A percentile compares a stretch with the other conserved stretches of the same genome.
These are phyloP conservation scores for Zaprionus lineosus DNA, from an alignment of 2,888 invertebrate genomes.

Conservation along the genomic window DNA sequence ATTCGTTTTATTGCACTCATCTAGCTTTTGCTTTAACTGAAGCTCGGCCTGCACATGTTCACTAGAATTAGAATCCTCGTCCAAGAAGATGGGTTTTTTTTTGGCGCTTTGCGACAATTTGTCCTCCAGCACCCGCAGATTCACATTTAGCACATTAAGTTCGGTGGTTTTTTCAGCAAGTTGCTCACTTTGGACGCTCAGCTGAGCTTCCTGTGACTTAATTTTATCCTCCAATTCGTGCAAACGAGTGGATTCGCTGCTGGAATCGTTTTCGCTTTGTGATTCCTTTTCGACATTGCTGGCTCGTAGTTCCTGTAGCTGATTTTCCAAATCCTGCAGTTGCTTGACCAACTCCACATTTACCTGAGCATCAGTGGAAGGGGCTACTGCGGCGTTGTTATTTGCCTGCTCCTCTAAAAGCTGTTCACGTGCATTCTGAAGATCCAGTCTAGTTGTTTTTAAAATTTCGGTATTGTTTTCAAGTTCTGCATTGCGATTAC, in stretches of 20 bases:
- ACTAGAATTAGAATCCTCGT: conserved; percentile 43
- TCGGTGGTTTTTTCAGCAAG: conserved; percentile 85
- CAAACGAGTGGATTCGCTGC: conserved; percentile 79
- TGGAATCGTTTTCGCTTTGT: conserved; percentile 1
- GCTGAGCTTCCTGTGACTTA: conserved; percentile 83
- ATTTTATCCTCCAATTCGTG: conserved; percentile 83
- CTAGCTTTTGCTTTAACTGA: conserved; percentile 88
- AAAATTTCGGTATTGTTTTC: conserved; percentile 88
- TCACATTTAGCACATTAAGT: conserved; percentile 83
- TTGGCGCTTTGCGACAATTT: conserved; percentile 76
- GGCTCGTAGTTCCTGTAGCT: conserved; percentile 34
- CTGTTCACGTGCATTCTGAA: conserved; percentile 82
- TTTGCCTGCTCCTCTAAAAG: conserved; percentile 38
- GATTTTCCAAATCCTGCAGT: conserved; percentile 66
- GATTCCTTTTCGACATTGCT: conserved; percentile 23
- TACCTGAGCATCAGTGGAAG: conserved; percentile 61
- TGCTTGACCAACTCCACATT: conserved; percentile 79
- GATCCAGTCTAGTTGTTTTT: conserved; percentile 71
- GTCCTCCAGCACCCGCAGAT: conserved; percentile 81
- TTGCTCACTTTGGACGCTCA: conserved; percentile 84
- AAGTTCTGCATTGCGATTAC: conserved; percentile 85
- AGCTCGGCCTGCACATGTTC: conserved; percentile 77
- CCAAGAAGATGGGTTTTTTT: conserved; percentile 77
- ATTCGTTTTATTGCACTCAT: conserved; percentile 87
- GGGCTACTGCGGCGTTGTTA: background rate